Conservation (phyloP, 2,113 vertebrate species). For the Grammomys dolichurus region DNA sequence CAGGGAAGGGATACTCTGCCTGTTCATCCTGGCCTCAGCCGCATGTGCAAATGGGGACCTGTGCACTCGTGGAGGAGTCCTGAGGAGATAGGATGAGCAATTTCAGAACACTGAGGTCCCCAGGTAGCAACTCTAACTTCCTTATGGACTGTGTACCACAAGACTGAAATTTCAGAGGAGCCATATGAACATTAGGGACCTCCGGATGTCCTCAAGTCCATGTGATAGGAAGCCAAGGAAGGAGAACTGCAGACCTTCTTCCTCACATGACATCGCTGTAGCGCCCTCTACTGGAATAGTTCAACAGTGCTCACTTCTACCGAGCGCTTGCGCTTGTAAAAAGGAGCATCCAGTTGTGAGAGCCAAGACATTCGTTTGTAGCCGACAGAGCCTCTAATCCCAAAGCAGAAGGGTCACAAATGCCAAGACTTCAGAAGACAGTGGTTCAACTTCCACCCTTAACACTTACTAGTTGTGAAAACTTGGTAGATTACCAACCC, state of each 20-base stretch:
- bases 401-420: not conserved
- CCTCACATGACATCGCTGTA: not conserved
- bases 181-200: too few relatives aligned
- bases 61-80: too few relatives aligned
- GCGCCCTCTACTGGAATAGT: constrained; percentile 15
- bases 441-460: not conserved
- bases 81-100: too few relatives aligned
- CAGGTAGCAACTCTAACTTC: not conserved
- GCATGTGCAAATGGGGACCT: too few relatives aligned
- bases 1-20: not conserved
- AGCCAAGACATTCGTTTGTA: not conserved
- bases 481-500: not conserved
- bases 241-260: not conserved
- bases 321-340: not conserved
- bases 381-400: not conserved
- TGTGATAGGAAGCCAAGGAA: not conserved
- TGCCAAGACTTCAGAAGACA: not conserved
- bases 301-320: not conserved
- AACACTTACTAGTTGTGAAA: not conserved
- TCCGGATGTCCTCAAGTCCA: accelerated
- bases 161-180: not conserved
- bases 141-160: not conserved
- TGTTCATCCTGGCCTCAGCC: not conserved
- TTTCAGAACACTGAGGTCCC: not conserved
- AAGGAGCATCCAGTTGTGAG: not conserved